Base-by-base conservation (phyloP, 2,888 invertebrate genomes). In the Mythimna vitellina region DNA sequence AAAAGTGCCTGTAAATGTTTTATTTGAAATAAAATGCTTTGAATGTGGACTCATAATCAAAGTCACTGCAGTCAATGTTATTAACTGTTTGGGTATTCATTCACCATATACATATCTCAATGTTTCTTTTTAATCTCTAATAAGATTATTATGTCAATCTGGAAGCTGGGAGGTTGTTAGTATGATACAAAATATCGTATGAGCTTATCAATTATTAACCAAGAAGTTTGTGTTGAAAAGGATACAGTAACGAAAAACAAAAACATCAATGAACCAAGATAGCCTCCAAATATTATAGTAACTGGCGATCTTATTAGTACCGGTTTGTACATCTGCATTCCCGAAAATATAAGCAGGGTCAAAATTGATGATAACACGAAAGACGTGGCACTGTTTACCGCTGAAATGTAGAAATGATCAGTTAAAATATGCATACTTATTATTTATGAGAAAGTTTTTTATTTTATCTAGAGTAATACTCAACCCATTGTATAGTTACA, bases 271-370 rank as follows among this genome's bases (percentile, higher is more conserved):
- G 99, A 98, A 70, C 99, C 99, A 54, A 99, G 94, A 88, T 98
- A 98, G 81, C 99, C 99, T 83, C 99, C 99, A 75, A 99, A 96
- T 89, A 99, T 97, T 20, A 98, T 99, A 86, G 98, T 97, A 51
- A 98, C 93, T 88, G 99, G 99, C 3, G 98, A 97, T 38, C 98
- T 97, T 64, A 97, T 97, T 70, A 99, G 95, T 96, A 98, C 97
- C 22, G 97, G 97, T 89, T 97, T 98, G 91, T 98, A 99, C 96
- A 99, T 98, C 95, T 99, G 99, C 98, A 99, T 98, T 68, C 98
- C 98, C 86, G 98, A 99, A 95, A 99, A 99, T 87, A 99, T 96
- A 12, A 99, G 96, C 49, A 99, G 97, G 12, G 98, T 97, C 86
- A 99, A 93, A 84, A 99, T 98, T 53, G 98, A 97, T 0, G 99